Evolutionary conservation across 2,797 vertebrate genomes (phyloP), one percentile per base, ranked within the genome.

Genomic region (Syndactyla subalaris): DNA sequence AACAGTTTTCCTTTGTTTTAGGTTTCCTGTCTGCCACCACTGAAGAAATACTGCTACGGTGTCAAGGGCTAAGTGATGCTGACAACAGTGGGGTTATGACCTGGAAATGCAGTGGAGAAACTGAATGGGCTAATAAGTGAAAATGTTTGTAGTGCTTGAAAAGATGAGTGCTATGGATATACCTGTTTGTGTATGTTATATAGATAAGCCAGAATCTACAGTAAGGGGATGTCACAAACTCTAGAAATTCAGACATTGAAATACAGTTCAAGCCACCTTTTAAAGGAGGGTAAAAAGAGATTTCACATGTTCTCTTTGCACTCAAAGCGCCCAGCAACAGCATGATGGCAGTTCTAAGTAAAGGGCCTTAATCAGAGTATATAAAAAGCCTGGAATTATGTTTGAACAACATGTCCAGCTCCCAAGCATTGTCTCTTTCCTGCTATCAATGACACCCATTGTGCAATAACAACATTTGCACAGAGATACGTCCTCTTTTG

Each of bases 391-490:
- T 46, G 82, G 67, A 87, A 89, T 66, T 73, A 86, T 95, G 91
- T 86, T 70, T 93, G 76, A 94, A 93, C 93, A 96, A 78, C 91
- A 79, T 32, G 66, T 89, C 88, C 74, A 76, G 62, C 70, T 94
- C 59, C 51, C 41, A 73, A 92, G 91, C 52, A 83, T 92, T 93
- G 94, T 91, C 94, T 90, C 71, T 85, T 92, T 63, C 59, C 73
- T 32, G 66, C 92, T 96, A 96, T 95, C 94, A 95, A 78, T 30
- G 83, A 92, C 91, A 88, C 88, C 63, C 88, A 88, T 96, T 93
- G 83, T 96, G 89, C 79, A 94, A 68, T 55, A 94, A 93, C 92
- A 96, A 49, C 85, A 81, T 89, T 96, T 95, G 73, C 89, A 78
- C 66, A 84, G 87, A 94, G 92, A 95, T 94, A 92, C 6, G 38